Conservation (phyloP, 2,888 invertebrate species). For the Caenorhabditis wallacei region DNA sequence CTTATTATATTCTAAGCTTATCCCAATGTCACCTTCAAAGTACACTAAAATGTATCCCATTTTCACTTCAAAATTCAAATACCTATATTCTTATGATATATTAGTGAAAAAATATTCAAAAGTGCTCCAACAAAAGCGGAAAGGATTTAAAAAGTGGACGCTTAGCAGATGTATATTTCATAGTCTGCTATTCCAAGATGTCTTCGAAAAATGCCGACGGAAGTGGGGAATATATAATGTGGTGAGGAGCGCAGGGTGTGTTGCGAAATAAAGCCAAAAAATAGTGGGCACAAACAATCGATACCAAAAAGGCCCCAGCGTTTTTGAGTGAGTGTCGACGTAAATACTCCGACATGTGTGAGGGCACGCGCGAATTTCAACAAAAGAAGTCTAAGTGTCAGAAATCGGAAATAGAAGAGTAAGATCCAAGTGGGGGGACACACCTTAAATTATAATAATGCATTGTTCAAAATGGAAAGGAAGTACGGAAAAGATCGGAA, state of each 20-base stretch:
- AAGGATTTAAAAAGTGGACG: constrained; percentile 14
- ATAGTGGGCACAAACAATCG: constrained; percentile 59
- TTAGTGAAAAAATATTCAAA: not conserved
- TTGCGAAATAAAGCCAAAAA: constrained; percentile 64
- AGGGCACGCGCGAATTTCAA: constrained; percentile 28
- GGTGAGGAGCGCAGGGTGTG: constrained; percentile 36
- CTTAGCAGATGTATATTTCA: constrained; percentile 31
- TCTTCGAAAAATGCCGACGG: constrained; percentile 27
- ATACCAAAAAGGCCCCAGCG: constrained; percentile 44
- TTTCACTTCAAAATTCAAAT: too few species aligned
- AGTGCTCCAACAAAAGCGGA: not conserved
- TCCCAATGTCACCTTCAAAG: too few species aligned
- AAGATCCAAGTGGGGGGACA: not conserved
- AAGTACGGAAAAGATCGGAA: constrained; percentile 41
- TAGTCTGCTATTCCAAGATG: constrained; percentile 2
- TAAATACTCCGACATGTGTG: constrained; percentile 37
- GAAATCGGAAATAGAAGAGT: constrained; percentile 8
- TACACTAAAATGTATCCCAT: too few species aligned
- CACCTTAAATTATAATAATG: constrained; percentile 38
- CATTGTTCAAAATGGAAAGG: constrained; percentile 32
- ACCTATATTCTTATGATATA: too few species aligned
- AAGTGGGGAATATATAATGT: constrained; percentile 56
- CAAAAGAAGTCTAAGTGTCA: constrained; percentile 17
- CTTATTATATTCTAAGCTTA: too few species aligned
- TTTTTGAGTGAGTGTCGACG: constrained; percentile 41